A percentile compares a stretch with the other conserved stretches of the same genome.
phyloP scores from a whole-genome alignment of 92 coral and sea anemone species.

The Porites cylindrica region DNA sequence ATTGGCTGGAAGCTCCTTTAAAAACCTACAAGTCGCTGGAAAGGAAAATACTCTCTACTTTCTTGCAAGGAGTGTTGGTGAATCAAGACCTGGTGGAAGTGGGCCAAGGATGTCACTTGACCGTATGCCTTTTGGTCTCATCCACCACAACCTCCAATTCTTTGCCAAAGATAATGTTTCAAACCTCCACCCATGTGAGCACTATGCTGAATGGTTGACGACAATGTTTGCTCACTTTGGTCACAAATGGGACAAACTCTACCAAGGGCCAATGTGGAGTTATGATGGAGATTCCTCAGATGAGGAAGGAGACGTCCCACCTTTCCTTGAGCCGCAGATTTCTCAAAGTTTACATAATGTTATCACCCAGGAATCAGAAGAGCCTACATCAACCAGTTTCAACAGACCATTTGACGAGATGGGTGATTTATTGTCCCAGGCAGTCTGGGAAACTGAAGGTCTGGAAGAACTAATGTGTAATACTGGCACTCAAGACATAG shows the following conservation, averaged over 20 bases:
- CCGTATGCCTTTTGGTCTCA: neutral
- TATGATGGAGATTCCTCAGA: neutral
- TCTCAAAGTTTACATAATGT: no score
- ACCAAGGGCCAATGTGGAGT: neutral
- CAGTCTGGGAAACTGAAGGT: neutral
- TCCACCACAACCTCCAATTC: neutral
- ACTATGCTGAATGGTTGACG: neutral
- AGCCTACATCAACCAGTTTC: no score
- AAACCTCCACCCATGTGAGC: neutral
- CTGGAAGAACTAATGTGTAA: neutral
- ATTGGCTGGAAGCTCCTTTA: neutral
- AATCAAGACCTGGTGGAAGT: neutral
- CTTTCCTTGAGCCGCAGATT: neutral
- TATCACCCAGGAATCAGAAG: no score
- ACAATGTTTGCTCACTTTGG: neutral
- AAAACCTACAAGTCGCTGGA: neutral
- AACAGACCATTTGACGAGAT: no score
- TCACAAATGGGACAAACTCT: slow-evolving; percentile 3
- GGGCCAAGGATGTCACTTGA: neutral
- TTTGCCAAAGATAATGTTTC: neutral
- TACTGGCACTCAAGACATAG: slow-evolving; percentile 21
- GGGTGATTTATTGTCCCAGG: neutral
- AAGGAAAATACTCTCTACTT: neutral
- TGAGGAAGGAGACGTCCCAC: neutral
- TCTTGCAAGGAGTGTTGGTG: neutral